Base-by-base conservation (phyloP, 2,888 invertebrate genomes). In the Athrips mouffetella region DNA sequence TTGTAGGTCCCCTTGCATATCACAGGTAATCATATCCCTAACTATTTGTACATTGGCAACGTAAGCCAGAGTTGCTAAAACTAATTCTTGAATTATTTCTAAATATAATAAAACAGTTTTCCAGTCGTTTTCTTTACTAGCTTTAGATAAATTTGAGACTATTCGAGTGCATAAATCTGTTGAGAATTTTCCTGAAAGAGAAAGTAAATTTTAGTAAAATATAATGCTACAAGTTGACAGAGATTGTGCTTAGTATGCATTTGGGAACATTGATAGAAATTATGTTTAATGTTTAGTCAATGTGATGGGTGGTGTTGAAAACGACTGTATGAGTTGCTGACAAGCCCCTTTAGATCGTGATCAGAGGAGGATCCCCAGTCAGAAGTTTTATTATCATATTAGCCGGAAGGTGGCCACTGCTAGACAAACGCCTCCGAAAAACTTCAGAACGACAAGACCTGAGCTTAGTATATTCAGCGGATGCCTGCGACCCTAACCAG, bases 41-140 rank as follows among this genome's bases (percentile, higher is more conserved):
- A 87, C 73, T 70, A 82, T 79, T 83, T 85, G 82, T 78, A 87
- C 87, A 77, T 88, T 84, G 29, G 84, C 67, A 48, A 89, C 82
- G 50, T 80, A 84, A 47, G 80, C 79, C 59, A 89, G 56, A 54
- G 76, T 73, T 0, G 83, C 75, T 61, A 83, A 62, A 35, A 85
- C 80, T 70, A 88, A 64, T 13, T 70, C 71, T 57, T 70, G 70
- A 50, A 88, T 59, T 51, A 86, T 66, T n/a, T 84, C 79, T 71
- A 86, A 70, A 57, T 83, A 79, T 52, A 86, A 63, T 40, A 80
- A 54, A 2, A 78, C 65, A 50, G 60, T 70, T 57, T 82, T 86
- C 79, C 80, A 82, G 52, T 87, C 87, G 47, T 70, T 72, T 10
- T 86, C 85, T 15, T 59, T 54, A 54, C 71, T 70, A 2, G 76